Evolutionary conservation across 2,888 invertebrate species (phyloP), one percentile per base, ranked within the genome.

Genomic region (Apodemia mormo): DNA sequence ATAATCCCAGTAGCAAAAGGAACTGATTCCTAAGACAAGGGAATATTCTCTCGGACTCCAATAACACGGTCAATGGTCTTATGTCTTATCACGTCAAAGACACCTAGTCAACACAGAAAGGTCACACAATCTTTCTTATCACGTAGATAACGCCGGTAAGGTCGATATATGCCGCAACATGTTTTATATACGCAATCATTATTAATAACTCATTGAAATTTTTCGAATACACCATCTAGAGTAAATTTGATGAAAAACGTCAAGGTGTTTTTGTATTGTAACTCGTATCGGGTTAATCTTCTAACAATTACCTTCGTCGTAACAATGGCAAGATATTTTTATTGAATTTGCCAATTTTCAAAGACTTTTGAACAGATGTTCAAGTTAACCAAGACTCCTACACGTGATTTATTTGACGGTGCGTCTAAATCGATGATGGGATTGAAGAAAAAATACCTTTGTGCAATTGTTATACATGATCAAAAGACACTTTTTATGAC

Each of bases 281-380:
- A 72, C 78, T 81, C 83, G 84, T 87, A 88, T 90, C 92, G 90
- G 92, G 91, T 92, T 92, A 91, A 93, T 92, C 90, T 91, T 84
- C 78, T 79, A 80, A 88, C 90, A 87, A 89, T 89, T 85, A 87
- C 86, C 85, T 85, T 85, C 81, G 77, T 80, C 78, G 79, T 78
- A 84, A 90, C 89, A 91, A 91, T 86, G 82, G 79, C 76, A 73
- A 74, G 74, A 77, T 83, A 88, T 89, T 89, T 90, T 84, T 85
- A 74, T 74, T 80, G 75, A 80, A 79, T 78, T 87, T 81, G 88
- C 89, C 85, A 87, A 86, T 87, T 86, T 81, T 81, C 79, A 79
- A 73, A 75, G 74, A 79, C 14, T 79, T 81, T 80, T 78, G 84
- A 82, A 83, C 92, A 92, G 93, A 92, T 93, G 92, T 89, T 84